Evolutionary conservation across 1,140 invertebrate species (phyloP), one percentile per base, ranked within the genome.

Genomic region (Stegodyphus dumicola): DNA sequence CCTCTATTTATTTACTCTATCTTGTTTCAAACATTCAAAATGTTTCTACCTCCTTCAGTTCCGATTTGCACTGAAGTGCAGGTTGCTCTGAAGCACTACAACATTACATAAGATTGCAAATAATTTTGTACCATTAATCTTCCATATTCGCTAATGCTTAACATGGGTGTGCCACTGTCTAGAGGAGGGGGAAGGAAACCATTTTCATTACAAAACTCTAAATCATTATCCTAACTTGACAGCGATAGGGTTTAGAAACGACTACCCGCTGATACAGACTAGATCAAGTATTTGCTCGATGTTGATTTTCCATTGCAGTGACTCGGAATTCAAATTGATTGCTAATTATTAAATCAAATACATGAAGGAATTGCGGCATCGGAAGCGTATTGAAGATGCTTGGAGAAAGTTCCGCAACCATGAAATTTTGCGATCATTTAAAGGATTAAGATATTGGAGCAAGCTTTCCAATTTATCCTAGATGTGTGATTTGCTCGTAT

Each of bases 201-300:
- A 75, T 56, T 75, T 64, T 75, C 73, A 75, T 75, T 75, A 60
- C 73, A 75, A 60, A 75, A 75, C 54, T 75, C 54, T 75, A 13
- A 75, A 75, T 75, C 73, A 75, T 48, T 75, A 75, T 75, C 48
- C 54, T 64, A 60, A 56, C 53, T 18, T 75, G 73, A 75, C 73
- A 75, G 73, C 54, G 11, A 75, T 17, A 18, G 13, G 56, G n/a
- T 75, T 15, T 60, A 53, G 7, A 75, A 75, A 75, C 56, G n/a
- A 75, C 73, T 53, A 60, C 54, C 54, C 73, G 73, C 73, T 75
- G 52, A 48, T 53, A 48, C 7, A 10, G 33, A 15, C 73, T 56
- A 17, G 17, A 60, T 75, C 9, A 6, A 33, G 18, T 5, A 75
- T 75, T 60, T 48, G 73, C 48, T 6, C 6, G 18, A 48, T 33